Evolutionary conservation across 2,797 vertebrate genomes (phyloP), one percentile per base, ranked within the genome.

Genomic region (Odontamblyopus rebecca): DNA sequence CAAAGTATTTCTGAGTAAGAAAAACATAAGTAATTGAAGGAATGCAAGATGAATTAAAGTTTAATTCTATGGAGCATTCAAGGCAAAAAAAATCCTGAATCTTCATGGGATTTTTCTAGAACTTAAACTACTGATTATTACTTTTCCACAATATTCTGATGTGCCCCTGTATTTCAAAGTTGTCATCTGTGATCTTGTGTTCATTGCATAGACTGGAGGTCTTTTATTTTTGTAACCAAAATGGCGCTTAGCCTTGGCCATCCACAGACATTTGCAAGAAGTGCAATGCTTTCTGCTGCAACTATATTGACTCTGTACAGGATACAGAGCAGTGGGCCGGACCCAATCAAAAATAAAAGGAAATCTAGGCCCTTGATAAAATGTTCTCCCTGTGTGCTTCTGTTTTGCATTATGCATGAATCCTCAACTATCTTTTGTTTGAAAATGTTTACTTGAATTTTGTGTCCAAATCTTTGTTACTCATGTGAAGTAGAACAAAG

Each of bases 401-500:
- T 83, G 44, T 85, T 87, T 71, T 87, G 85, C 90, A 81, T 90
- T 82, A 92, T 91, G 92, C 84, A 93, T 94, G 94, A 93, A 80
- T 89, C 93, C 88, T 93, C 79, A 51, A 86, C 80, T 89, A 78
- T 81, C 86, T 80, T 89, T 84, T 70, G 85, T 82, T 87, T 82
- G 86, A 89, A 87, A 85, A 84, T 82, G 84, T 92, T 93, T 95
- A 94, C 94, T 95, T 95, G 94, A 96, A 95, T 93, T 91, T 93
- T 83, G 86, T 93, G 88, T 90, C 85, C 79, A 84, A 81, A 93
- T 54, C 91, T 92, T 89, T 90, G 89, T 91, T 93, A 85, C 85
- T 82, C 90, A 80, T 86, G 84, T 91, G 81, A 92, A 85, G 86
- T 93, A 92, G 89, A 87, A 62, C 23, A 38, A 86, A 89, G 85